phyloP scores from a whole-genome alignment of 2,113 vertebrate genomes.

The Rhea pennata region DNA sequence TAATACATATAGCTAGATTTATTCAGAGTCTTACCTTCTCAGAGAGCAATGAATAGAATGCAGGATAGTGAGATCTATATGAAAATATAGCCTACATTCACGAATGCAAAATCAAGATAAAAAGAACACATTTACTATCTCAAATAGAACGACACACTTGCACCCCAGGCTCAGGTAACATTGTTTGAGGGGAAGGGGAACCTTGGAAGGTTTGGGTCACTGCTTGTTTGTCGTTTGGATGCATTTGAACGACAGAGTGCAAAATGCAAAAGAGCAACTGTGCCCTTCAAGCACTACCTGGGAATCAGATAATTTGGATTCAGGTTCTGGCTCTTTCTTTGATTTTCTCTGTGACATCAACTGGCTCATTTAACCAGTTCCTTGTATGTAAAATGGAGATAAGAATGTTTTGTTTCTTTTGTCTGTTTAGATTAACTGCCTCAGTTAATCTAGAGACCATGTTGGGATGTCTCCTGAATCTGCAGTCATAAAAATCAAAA shows the following conservation, averaged over 20 bases:
- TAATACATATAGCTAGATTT: neutral
- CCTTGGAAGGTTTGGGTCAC: neutral
- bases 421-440: neutral
- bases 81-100: neutral
- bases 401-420: neutral
- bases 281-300: neutral
- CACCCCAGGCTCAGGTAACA: neutral
- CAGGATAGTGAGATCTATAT: accelerated
- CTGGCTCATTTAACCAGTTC: neutral
- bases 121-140: neutral
- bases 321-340: neutral
- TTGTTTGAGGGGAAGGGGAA: neutral
- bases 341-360: neutral
- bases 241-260: no score
- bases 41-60: neutral
- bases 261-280: neutral
- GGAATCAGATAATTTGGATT: neutral
- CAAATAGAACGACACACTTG: neutral
- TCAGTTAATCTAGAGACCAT: no score
- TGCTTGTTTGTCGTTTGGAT: neutral
- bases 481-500: neutral
- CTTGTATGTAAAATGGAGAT: neutral
- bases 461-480: neutral
- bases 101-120: neutral
- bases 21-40: neutral